Base-by-base conservation (phyloP, 2,888 invertebrate genomes). In the Trissolcus japonicus region DNA sequence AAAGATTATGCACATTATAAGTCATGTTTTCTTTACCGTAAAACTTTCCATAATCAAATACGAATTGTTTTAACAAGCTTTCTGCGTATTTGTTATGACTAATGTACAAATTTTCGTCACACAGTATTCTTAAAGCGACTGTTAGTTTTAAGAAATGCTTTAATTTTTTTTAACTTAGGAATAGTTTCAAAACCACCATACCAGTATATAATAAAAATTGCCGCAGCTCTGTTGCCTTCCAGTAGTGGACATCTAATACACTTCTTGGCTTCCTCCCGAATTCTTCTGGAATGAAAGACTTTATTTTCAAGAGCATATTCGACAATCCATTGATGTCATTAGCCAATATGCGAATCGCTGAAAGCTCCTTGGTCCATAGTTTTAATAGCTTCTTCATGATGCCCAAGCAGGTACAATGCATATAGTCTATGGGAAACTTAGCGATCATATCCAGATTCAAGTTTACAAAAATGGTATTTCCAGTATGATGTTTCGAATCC, bases 181-280 rank as follows among this genome's bases (percentile, higher is more conserved):
- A n/a, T 41, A 2, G 41, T 41, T 4, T 29, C 40, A 59, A 41
- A 13, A 55, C 21, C 25, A 53, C 25, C 25, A 51, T 29, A 1
- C 61, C 51, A 3, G 48, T 29, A 16, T 61, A 61, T 13, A 51
- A 25, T 4, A 61, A 1, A 48, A 61, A 14, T 17, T 61, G 61
- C 4, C 51, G 43, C 14, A 51, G 9, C 19, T 61, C 61, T 0
- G 61, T 61, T 1, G 51, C 61, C 29, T 61, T 61, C 61, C 57
- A 68, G 14, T 29, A 43, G 1, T 29, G 6, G 1, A 21, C 21
- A 14, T 61, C 29, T 7, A 29, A 13, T 21, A 61, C 13, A 7
- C 35, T 16, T 16, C 51, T 41, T 0, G 35, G 51, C 17, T 61
- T 61, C 7, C 61, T 25, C 2, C 16, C 50, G 14, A 61, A 61